Percentiles rank a stretch among this genome's conserved stretches.
Conservation (phyloP, 2,888 invertebrate species). For the Platerodrilus igneus region DNA sequence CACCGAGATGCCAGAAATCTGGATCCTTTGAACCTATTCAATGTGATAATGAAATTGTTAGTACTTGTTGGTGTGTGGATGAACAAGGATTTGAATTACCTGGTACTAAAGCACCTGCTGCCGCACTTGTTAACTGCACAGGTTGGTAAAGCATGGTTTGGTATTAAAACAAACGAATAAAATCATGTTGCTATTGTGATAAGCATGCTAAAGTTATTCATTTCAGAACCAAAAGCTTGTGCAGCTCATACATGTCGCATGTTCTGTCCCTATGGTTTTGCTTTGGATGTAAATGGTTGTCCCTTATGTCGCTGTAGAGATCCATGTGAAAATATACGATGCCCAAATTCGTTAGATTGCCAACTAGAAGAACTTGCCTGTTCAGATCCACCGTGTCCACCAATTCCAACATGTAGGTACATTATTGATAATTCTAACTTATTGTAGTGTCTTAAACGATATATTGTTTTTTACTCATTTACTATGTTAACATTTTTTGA, state of each 20-base stretch:
- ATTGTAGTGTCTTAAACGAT: neutral
- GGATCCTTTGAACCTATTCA: constrained; percentile 76
- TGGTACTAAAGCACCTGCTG: constrained; percentile 66
- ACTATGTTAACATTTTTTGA: constrained; percentile 26
- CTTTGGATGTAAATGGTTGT: constrained; percentile 65
- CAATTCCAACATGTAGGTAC: constrained; percentile 71
- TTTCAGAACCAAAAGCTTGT: constrained; percentile 60
- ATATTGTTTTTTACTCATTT: neutral
- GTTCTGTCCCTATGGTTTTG: constrained; percentile 81
- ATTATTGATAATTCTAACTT: no score
- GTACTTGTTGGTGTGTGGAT: constrained; percentile 82
- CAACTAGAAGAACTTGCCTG: constrained; percentile 76
- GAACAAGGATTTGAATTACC: constrained; percentile 72
- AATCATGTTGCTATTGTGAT: neutral
- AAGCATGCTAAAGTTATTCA: constrained; percentile 1
- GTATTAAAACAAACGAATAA: neutral
- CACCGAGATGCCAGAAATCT: constrained; percentile 66
- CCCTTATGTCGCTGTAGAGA: constrained; percentile 76
- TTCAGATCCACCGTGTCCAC: constrained; percentile 74
- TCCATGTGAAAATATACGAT: constrained; percentile 70
- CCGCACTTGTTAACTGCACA: constrained; percentile 64
- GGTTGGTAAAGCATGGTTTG: constrained; percentile 41
- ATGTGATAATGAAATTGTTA: constrained; percentile 67
- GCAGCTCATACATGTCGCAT: constrained; percentile 79
- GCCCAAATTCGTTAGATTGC: constrained; percentile 72